A percentile compares a stretch with the other conserved stretches of the same genome.
These are phyloP conservation scores for Anas platyrhynchos DNA, from an alignment of 2,113 vertebrate genomes.

Conservation along the genomic window DNA sequence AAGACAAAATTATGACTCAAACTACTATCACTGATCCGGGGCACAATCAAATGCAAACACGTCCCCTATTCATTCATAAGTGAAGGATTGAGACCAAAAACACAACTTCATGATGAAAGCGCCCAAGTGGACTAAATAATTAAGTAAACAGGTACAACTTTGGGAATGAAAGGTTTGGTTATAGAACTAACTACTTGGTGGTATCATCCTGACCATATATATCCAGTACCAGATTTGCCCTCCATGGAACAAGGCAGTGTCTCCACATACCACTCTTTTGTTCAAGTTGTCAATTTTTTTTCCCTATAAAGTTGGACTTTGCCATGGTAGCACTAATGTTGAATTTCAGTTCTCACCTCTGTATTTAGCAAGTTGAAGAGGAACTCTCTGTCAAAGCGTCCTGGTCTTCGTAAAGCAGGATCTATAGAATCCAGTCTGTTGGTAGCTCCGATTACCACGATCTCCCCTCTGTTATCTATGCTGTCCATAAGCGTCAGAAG, in stretches of 20 bases:
- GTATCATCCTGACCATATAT: neutral
- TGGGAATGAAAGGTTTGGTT: neutral
- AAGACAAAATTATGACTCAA: neutral
- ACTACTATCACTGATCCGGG: neutral
- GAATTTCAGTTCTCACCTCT: conserved; percentile 79
- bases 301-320: neutral
- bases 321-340: neutral
- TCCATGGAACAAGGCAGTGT: neutral
- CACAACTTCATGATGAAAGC: neutral
- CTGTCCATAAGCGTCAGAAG: conserved; percentile 95
- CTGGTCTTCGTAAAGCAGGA: conserved; percentile 92
- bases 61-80: neutral
- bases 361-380: conserved; percentile 93
- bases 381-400: conserved; percentile 95
- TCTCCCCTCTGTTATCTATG: conserved; percentile 89
- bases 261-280: neutral
- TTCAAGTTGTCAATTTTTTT: neutral
- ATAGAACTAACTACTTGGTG: neutral
- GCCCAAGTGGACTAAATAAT: neutral
- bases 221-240: neutral
- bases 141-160: neutral
- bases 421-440: conserved; percentile 95
- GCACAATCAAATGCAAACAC: neutral
- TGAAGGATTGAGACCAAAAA: neutral
- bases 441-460: conserved; percentile 95